Conservation (phyloP, 1,140 invertebrate genomes). For the Lasioglossum baleicum region DNA sequence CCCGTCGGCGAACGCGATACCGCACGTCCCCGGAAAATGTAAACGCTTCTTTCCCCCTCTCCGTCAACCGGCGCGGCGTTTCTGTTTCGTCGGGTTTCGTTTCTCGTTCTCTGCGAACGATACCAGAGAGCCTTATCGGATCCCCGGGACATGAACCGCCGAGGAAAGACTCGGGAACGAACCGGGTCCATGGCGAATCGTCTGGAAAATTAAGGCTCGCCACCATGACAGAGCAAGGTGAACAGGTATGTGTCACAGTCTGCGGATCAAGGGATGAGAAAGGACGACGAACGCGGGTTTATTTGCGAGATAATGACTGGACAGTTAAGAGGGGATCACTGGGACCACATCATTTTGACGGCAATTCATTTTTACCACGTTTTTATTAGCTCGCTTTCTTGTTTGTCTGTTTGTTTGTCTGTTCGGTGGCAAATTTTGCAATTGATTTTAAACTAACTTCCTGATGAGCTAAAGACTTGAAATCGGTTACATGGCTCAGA, state of each 20-base stretch:
- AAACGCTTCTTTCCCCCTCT: neutral
- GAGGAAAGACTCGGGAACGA: too few relatives aligned
- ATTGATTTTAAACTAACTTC: too few relatives aligned
- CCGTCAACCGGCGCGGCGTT: neutral
- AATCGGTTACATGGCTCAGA: too few relatives aligned
- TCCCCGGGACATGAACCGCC: neutral
- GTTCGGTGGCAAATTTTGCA: too few relatives aligned
- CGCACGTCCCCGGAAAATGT: neutral
- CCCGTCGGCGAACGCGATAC: neutral
- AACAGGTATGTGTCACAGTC: neutral
- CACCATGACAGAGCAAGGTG: neutral
- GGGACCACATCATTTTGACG: too few relatives aligned
- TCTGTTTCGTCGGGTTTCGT: neutral
- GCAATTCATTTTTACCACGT: too few relatives aligned
- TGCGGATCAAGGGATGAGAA: neutral
- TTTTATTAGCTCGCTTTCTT: too few relatives aligned
- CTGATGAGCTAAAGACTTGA: too few relatives aligned
- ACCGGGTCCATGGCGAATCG: neutral
- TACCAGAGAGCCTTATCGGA: neutral
- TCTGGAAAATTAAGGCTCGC: neutral
- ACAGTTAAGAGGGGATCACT: neutral
- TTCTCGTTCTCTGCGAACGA: neutral
- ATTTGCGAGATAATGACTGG: neutral
- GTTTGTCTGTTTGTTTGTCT: too few relatives aligned
- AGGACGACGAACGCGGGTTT: neutral